Evolutionary conservation across 2,888 invertebrate genomes (phyloP).

Genomic region (Ectemnius continuus): DNA sequence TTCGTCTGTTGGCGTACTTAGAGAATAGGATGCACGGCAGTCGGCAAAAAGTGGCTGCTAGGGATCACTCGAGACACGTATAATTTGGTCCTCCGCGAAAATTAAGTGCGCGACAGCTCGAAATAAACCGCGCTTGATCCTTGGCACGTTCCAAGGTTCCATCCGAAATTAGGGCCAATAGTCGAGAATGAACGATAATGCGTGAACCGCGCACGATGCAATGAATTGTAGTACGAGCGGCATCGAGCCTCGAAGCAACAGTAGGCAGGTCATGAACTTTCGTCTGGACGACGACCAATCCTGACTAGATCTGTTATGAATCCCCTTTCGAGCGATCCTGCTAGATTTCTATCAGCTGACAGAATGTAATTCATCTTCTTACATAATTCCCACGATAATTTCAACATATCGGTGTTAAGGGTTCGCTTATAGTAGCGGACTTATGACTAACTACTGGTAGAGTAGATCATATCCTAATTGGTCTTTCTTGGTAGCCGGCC

Average conservation of each 20-base stretch:
- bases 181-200: slow-evolving; percentile 59
- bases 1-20: too few species aligned
- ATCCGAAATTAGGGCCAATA: slow-evolving; percentile 62
- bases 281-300: neutral
- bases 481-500: too few species aligned
- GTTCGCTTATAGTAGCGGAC: too few species aligned
- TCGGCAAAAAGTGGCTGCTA: slow-evolving; percentile 31
- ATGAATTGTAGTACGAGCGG: slow-evolving; percentile 19
- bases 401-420: too few species aligned
- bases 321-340: neutral
- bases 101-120: slow-evolving; percentile 67
- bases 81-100: slow-evolving; percentile 67
- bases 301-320: neutral
- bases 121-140: slow-evolving; percentile 69
- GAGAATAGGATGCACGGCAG: slow-evolving; percentile 1
- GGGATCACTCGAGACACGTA: slow-evolving; percentile 59
- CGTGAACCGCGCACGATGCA: slow-evolving; percentile 25
- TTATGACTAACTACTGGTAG: too few species aligned
- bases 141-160: slow-evolving; percentile 66
- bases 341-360: neutral
- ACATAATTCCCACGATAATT: slow-evolving; percentile 16
- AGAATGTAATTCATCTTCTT: slow-evolving; percentile 14
- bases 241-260: slow-evolving; percentile 13
- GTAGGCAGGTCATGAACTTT: slow-evolving; percentile 33
- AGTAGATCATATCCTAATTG: too few species aligned